Conservation (phyloP, 1,140 invertebrate species). For the Parapsyche elsis region DNA sequence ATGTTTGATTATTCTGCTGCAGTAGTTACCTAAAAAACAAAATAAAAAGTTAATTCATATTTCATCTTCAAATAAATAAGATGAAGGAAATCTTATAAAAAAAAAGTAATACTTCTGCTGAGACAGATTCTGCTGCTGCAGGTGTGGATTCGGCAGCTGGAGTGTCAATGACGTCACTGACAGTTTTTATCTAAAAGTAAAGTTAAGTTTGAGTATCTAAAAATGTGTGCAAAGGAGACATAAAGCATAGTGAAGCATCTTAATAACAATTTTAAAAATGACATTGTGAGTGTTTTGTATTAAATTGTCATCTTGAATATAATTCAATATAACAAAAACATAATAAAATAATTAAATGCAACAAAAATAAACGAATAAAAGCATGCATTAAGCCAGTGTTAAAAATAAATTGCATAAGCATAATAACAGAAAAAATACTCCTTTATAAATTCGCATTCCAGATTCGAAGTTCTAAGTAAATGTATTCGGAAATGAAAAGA, state of each 20-base stretch:
- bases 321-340: neutral
- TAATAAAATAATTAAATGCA: neutral
- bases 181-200: constrained; percentile 51
- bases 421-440: constrained; percentile 56
- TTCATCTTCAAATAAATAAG: constrained; percentile 5
- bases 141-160: constrained; percentile 25
- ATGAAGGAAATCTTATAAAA: too few relatives aligned
- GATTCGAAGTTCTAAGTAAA: constrained; percentile 62
- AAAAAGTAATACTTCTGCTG: constrained; percentile 43
- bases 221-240: neutral
- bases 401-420: neutral
- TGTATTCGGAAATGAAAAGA: constrained; percentile 57
- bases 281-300: constrained; percentile 21
- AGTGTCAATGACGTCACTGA: constrained; percentile 38
- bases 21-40: constrained; percentile 41
- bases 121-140: constrained; percentile 23
- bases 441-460: constrained; percentile 60
- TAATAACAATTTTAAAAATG: constrained; percentile 26
- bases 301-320: neutral
- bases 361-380: neutral
- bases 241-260: neutral
- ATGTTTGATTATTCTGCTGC: constrained; percentile 40
- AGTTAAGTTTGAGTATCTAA: neutral
- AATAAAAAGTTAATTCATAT: constrained; percentile 27
- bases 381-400: constrained; percentile 2